A percentile compares a stretch with the other conserved stretches of the same genome.
phyloP scores from a whole-genome alignment of 2,888 invertebrate species.

The Lasius platythorax region DNA sequence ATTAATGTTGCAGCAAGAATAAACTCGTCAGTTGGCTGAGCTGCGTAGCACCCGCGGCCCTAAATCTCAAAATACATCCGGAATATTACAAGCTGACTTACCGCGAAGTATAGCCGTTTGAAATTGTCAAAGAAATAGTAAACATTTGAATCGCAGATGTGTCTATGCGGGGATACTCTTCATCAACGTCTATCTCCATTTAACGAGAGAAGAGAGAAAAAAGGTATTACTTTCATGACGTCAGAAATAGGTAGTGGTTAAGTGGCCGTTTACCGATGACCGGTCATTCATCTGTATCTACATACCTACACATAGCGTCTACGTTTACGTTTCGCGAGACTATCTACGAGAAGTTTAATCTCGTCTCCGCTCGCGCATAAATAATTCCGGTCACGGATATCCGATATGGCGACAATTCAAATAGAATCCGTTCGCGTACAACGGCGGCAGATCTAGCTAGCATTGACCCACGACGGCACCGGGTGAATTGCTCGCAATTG shows the following conservation, averaged over 20 bases:
- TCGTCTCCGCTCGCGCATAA: slow-evolving; percentile 14
- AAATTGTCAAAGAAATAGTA: not conserved
- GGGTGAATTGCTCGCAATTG: slow-evolving; percentile 49
- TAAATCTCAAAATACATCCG: slow-evolving; percentile 77
- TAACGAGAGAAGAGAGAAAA: not conserved
- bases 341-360: not conserved
- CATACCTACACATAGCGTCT: not conserved
- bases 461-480: slow-evolving; percentile 41
- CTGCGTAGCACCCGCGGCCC: slow-evolving; percentile 78
- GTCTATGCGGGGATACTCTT: not conserved
- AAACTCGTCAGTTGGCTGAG: slow-evolving; percentile 84
- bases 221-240: not conserved
- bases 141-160: not conserved
- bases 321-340: not conserved
- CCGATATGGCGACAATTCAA: slow-evolving; percentile 25
- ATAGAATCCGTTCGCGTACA: slow-evolving; percentile 19
- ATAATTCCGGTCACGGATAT: slow-evolving; percentile 34
- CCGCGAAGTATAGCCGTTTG: not conserved
- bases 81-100: slow-evolving; percentile 80
- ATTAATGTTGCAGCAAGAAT: slow-evolving; percentile 78
- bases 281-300: not conserved
- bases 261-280: slow-evolving; percentile 8
- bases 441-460: slow-evolving; percentile 29
- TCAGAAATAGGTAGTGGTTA: not conserved
- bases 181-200: not conserved